A percentile compares a stretch with the other conserved stretches of the same genome.
These are phyloP conservation scores for Crotophaga sulcirostris DNA, from an alignment of 2,113 vertebrate genomes.

Conservation along the genomic window DNA sequence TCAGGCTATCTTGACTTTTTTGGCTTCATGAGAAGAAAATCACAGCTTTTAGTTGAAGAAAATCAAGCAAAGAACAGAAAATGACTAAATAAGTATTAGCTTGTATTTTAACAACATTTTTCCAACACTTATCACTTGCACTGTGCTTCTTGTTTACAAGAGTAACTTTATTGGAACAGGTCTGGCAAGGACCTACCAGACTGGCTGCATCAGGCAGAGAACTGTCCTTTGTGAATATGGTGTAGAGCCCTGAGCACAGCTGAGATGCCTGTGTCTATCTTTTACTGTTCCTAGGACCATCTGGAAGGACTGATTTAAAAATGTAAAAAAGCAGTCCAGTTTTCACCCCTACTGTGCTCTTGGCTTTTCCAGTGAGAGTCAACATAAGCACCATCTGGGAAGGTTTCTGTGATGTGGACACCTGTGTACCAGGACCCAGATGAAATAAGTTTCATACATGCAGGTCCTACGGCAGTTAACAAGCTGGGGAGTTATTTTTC, in stretches of 20 bases:
- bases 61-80: neutral
- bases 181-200: neutral
- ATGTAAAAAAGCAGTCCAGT: neutral
- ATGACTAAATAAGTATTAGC: neutral
- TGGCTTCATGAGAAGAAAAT: neutral
- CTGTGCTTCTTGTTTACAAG: neutral
- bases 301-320: neutral
- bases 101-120: neutral
- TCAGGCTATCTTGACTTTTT: neutral
- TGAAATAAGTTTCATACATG: neutral
- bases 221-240: neutral
- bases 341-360: neutral
- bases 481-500: neutral
- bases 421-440: neutral
- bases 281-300: neutral
- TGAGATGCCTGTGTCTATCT: accelerated
- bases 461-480: neutral
- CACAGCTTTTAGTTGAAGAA: neutral
- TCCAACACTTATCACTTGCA: neutral
- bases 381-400: neutral
- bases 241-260: neutral
- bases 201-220: neutral
- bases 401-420: slow-evolving; percentile 23
- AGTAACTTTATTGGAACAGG: neutral
- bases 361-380: neutral